Evolutionary conservation across 1,140 invertebrate genomes (phyloP), one percentile per base, ranked within the genome.

Genomic region (Melitaea cinxia): DNA sequence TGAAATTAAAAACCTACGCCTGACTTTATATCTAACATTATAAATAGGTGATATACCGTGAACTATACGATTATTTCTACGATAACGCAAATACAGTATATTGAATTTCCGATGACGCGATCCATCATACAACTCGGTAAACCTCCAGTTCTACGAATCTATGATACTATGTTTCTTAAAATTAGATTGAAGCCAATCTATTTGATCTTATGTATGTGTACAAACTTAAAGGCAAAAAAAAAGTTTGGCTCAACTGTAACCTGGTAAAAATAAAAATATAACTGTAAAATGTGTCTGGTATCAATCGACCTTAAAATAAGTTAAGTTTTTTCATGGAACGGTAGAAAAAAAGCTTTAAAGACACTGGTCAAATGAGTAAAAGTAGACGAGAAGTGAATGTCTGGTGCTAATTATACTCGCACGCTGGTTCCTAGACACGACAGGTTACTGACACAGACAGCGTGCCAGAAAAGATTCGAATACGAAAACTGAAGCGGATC

Each of bases 331-430:
- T 26, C n/a, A 47, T 47, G 21, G 42, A 23, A 47, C 12, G 7
- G 17, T 15, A 56, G 21, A 28, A 21, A 54, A 39, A 42, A 57
- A 33, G 1, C 7, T 10, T 33, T 33, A 10, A 45, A 68, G 42
- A 28, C 53, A 14, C 37, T 30, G 59, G 35, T 15, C 23, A 57
- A 57, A 57, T 45, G 35, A 45, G 35, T 45, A 26, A 47, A 42
- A 42, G 37, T 42, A 42, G 37, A 42, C 37, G 42, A 47, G 42
- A 21, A 47, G 37, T 42, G 64, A 67, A 47, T 50, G 57, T 64
- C 61, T 70, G 56, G 73, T 76, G 67, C 67, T 78, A 78, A 78
- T 78, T 72, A 77, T 73, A 70, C 35, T 28, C 39, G 60, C 68
- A 75, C 70, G 72, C 50, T 47, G 54, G 35, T 37, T 57, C 37